Base-by-base conservation (phyloP, 2,113 vertebrate genomes). In the Hippocampus guttulatus region DNA sequence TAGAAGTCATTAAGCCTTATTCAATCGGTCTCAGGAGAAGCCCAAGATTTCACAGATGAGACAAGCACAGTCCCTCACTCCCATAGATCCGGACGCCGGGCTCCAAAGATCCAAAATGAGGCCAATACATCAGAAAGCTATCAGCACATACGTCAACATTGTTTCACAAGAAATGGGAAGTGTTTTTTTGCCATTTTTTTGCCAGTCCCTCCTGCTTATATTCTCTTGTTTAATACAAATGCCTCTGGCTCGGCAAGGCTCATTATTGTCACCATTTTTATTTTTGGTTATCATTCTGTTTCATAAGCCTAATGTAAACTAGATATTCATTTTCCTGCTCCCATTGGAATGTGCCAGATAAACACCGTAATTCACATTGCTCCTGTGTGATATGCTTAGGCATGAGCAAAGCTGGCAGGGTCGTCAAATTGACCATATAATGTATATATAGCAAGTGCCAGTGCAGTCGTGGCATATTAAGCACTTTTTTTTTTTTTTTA, bases 391-490 rank as follows among this genome's bases (percentile, higher is more conserved):
- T 71, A 78, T 82, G 76, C 71, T 84, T 86, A 84, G 87, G 87
- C 82, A 89, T 82, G 76, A 84, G 75, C 69, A 76, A 71, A 88
- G 80, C 68, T 68, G 69, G 76, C 55, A 76, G 73, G 79, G 69
- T 78, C 64, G 76, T 87, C 81, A 85, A 81, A 87, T 84, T 88
- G 86, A 86, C 85, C 81, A 79, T 81, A 85, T 87, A 83, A 88
- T 86, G 85, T 58, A 15, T 58, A 55, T 88, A 87, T 84, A 78
- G 78, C 83, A 79, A 85, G 83, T n/a, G 73, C 80, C n/a, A 77
- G 66, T 75, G 74, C 70, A 81, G 75, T 80, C 65, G 78, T 82
- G 80, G 85, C 80, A 82, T 76, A 85, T 82, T 82, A 75, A 73
- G 68, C 69, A 62, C 68, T n/a, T 47, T 58, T n/a, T 70, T n/a